A percentile compares a stretch with the other conserved stretches of the same genome.
Conservation (phyloP, 1,140 invertebrate species). For the Bicyclus anynana region DNA sequence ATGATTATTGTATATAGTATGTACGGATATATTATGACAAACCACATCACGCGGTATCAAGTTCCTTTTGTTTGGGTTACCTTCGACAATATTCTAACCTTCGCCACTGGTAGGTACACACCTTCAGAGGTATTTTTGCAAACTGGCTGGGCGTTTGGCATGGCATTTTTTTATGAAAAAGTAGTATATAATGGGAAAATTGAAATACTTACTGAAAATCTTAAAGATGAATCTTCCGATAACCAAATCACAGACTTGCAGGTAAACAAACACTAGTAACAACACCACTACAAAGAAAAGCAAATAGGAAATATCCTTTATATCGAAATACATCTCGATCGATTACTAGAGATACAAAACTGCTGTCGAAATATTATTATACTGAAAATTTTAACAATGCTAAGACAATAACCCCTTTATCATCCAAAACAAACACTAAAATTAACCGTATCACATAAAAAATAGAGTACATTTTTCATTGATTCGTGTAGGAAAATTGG, state of each 20-base stretch:
- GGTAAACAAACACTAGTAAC: slow-evolving; percentile 41
- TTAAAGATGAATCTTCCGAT: slow-evolving; percentile 41
- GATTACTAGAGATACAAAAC: not conserved
- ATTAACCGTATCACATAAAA: not conserved
- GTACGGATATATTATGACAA: too few relatives aligned
- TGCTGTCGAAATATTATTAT: not conserved
- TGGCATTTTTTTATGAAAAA: too few relatives aligned
- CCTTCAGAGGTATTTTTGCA: too few relatives aligned
- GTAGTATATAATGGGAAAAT: too few relatives aligned
- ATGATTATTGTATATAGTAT: too few relatives aligned
- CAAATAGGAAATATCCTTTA: slow-evolving; percentile 45
- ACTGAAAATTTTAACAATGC: not conserved
- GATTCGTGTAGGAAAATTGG: not conserved
- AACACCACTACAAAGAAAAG: slow-evolving; percentile 38
- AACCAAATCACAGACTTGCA: slow-evolving; percentile 49
- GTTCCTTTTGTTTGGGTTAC: too few relatives aligned
- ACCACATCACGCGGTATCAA: too few relatives aligned
- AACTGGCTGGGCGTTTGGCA: too few relatives aligned
- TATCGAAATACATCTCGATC: slow-evolving; percentile 38
- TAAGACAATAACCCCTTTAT: not conserved
- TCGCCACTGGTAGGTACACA: too few relatives aligned
- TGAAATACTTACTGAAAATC: slow-evolving; percentile 50
- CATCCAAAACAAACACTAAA: not conserved
- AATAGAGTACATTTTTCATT: not conserved
- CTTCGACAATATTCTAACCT: too few relatives aligned